Percentiles rank a stretch among this genome's conserved stretches.
Conservation (phyloP, 2,888 invertebrate genomes). For the Leptinotarsa rubiginosa region DNA sequence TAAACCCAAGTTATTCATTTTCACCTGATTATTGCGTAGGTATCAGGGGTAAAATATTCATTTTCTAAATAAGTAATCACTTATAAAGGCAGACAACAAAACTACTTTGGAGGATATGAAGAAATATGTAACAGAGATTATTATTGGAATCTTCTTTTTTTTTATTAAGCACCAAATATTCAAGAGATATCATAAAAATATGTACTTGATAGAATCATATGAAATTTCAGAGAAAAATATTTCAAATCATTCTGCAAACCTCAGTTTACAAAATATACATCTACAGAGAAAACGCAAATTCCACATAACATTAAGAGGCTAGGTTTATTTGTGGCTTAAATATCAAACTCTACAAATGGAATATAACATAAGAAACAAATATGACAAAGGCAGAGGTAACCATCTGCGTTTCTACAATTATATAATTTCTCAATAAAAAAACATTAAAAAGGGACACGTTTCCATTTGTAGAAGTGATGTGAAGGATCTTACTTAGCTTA, state of each 20-base stretch:
- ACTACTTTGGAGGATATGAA: constrained; percentile 46
- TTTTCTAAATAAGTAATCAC: background rate
- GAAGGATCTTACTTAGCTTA: constrained; percentile 42
- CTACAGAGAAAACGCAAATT: constrained; percentile 14
- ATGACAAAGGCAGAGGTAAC: background rate
- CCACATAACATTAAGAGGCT: constrained; percentile 26
- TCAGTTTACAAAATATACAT: constrained; percentile 3
- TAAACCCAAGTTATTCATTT: constrained; percentile 29
- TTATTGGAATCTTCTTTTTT: constrained; percentile 31
- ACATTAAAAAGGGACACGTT: background rate
- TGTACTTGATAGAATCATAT: constrained; percentile 27
- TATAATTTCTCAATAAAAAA: background rate
- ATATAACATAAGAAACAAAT: constrained; percentile 10
- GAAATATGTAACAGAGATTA: constrained; percentile 47
- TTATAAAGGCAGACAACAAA: background rate
- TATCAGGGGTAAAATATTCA: constrained; percentile 25
- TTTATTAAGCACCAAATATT: constrained; percentile 44
- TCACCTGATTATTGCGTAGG: constrained; percentile 49
- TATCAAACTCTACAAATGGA: constrained; percentile 41
- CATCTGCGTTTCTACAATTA: background rate
- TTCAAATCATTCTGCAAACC: background rate
- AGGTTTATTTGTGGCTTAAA: constrained; percentile 33
- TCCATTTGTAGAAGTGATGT: constrained; percentile 39
- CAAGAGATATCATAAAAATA: constrained; percentile 34
- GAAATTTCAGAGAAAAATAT: constrained; percentile 27